Conservation (phyloP, 1,140 invertebrate genomes). For the Pectinophora gossypiella region DNA sequence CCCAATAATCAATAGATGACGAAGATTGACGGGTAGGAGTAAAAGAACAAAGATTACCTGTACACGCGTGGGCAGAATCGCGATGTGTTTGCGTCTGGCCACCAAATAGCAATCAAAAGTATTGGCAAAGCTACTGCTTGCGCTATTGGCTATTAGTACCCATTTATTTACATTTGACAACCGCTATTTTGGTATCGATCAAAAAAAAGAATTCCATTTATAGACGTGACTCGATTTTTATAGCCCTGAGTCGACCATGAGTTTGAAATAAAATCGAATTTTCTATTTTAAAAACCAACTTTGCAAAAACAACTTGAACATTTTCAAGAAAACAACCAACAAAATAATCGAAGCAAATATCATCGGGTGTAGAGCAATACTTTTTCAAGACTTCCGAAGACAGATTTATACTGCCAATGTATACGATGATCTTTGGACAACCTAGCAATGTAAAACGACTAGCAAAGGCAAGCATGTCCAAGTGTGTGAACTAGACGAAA, state of each 20-base stretch:
- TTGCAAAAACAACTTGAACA: too few species aligned
- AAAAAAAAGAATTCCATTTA: neutral
- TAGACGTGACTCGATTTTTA: too few species aligned
- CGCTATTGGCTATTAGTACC: neutral
- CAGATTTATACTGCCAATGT: too few species aligned
- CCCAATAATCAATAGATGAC: too few species aligned
- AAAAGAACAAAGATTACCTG: slow-evolving; percentile 44
- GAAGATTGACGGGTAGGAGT: slow-evolving; percentile 52
- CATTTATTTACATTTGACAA: neutral
- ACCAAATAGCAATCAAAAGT: slow-evolving; percentile 3
- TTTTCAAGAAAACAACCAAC: too few species aligned
- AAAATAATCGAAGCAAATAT: too few species aligned
- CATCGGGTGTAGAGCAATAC: too few species aligned
- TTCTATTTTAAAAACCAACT: too few species aligned
- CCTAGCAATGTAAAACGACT: neutral
- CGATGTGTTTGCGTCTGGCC: slow-evolving; percentile 4
- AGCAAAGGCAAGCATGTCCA: neutral
- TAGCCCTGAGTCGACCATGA: too few species aligned
- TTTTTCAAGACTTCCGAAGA: too few species aligned
- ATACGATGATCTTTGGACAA: too few species aligned
- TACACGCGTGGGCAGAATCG: slow-evolving; percentile 33
- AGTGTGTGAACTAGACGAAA: neutral
- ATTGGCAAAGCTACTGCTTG: slow-evolving; percentile 30
- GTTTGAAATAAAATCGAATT: too few species aligned
- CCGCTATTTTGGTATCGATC: neutral